Conservation (phyloP, 2,797 vertebrate species). For the Sus cebifrons region DNA sequence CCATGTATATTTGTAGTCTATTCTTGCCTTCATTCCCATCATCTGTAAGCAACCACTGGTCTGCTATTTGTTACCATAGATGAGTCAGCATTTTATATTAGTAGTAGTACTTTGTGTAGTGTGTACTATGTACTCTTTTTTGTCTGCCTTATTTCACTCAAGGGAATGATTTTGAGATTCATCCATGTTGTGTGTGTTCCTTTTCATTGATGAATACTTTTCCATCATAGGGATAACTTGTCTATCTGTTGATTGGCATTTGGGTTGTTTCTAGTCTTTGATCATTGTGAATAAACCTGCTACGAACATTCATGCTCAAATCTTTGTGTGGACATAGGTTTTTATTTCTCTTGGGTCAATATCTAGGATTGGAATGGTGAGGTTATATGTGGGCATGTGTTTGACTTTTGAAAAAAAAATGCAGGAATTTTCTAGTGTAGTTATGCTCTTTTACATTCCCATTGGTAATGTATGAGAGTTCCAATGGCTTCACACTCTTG, state of each 20-base stretch:
- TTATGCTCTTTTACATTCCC: neutral
- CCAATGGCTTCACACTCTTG: neutral
- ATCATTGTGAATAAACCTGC: neutral
- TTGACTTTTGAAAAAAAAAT: slow-evolving; percentile 19
- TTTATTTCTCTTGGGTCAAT: slow-evolving; percentile 19
- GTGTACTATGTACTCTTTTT: neutral
- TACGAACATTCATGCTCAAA: neutral
- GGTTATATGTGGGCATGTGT: neutral
- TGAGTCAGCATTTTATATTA: neutral
- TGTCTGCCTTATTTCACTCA: neutral
- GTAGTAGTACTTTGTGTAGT: neutral
- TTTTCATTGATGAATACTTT: neutral
- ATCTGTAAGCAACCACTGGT: neutral
- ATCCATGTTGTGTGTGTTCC: neutral
- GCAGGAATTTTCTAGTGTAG: neutral
- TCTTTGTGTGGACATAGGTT: neutral
- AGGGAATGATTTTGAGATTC: neutral
- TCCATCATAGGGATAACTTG: neutral
- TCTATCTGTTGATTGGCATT: neutral
- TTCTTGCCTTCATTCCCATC: neutral
- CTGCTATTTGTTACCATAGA: neutral
- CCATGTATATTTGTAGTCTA: neutral
- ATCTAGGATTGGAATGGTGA: neutral
- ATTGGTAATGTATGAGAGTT: neutral
- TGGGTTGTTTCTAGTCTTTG: neutral